A percentile compares a stretch with the other conserved stretches of the same genome.
Conservation (phyloP, 2,888 invertebrate species). For the Sussaba pulchella region DNA sequence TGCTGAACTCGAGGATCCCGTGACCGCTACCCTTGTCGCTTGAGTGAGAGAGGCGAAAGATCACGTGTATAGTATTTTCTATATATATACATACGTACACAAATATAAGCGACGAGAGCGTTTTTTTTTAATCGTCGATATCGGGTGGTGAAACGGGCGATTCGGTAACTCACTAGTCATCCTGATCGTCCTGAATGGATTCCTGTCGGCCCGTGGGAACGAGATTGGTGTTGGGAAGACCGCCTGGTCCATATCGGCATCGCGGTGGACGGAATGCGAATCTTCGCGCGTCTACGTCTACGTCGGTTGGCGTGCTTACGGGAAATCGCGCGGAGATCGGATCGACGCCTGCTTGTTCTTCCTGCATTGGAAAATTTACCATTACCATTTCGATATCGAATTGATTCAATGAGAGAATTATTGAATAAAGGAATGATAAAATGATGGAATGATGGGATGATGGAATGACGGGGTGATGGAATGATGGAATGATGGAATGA, state of each 20-base stretch:
- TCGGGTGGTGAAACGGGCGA: slow-evolving; percentile 23
- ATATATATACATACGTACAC: not conserved
- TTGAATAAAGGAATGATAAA: no score
- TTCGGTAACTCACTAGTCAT: slow-evolving; percentile 80
- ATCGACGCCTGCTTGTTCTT: slow-evolving; percentile 87
- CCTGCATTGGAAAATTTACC: slow-evolving; percentile 79
- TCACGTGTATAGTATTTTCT: not conserved
- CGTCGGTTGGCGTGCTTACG: slow-evolving; percentile 82
- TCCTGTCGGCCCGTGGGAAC: slow-evolving; percentile 80
- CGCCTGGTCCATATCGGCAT: slow-evolving; percentile 80
- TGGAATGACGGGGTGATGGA: no score
- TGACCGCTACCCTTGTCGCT: slow-evolving; percentile 86
- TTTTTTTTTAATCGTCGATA: slow-evolving; percentile 24
- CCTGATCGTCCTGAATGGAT: slow-evolving; percentile 80
- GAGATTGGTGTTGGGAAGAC: slow-evolving; percentile 78
- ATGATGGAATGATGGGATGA: no score
- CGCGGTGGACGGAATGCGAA: slow-evolving; percentile 84
- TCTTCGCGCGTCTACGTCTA: slow-evolving; percentile 84
- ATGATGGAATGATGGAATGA: not conserved
- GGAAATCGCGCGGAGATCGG: slow-evolving; percentile 82
- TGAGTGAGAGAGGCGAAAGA: slow-evolving; percentile 36
- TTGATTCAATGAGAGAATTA: no score
- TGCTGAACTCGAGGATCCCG: slow-evolving; percentile 93
- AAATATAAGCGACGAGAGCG: not conserved
- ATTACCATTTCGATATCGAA: no score